Evolutionary conservation across 2,113 vertebrate genomes (phyloP), one percentile per base, ranked within the genome.

Genomic region (Aramus guarauna): DNA sequence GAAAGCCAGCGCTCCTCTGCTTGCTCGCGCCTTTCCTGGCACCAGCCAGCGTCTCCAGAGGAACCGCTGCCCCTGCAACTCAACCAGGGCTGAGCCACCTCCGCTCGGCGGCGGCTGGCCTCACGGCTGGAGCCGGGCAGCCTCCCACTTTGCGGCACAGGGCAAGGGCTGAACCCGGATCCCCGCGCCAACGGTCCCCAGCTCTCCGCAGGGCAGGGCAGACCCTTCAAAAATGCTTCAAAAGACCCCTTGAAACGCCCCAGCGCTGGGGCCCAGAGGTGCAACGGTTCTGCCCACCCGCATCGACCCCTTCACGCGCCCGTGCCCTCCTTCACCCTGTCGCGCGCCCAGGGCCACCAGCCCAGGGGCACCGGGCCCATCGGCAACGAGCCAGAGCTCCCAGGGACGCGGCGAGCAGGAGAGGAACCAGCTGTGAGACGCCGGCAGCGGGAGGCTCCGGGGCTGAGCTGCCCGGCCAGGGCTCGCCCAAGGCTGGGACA

Each of bases 101-200:
- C 56, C 15, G 21, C 20, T 24, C 5, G 30, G 55, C 7, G 13
- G 41, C 55, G 20, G 45, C 13, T 1, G 4, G 64, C 2, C 11
- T 26, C 14, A 47, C 26, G 0, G 0, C 52, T 0, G 1, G 64
- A 36, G 37, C 18, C 0, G 4, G 32, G n/a, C 18, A 64, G 56
- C 56, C 24, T 72, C 39, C 10, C 3, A 4, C n/a, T 8, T 18
- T 39, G 30, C 1, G 1, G 82, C 2, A 6, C 32, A 32, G 71
- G 47, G n/a, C 47, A 82, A 71, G 20, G 43, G 22, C 53, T 76
- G 75, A 79, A 34, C 23, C 6, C 1, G 1, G 10, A 14, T 47
- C 17, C 22, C 39, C 47, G 23, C 0, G 2, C 30, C 12, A 3
- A 58, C 1, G 2, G 15, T 12, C 9, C 13, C 23, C 45, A 41